Evolutionary conservation across 1,140 invertebrate genomes (phyloP).

Genomic region (Hirudo medicinalis): DNA sequence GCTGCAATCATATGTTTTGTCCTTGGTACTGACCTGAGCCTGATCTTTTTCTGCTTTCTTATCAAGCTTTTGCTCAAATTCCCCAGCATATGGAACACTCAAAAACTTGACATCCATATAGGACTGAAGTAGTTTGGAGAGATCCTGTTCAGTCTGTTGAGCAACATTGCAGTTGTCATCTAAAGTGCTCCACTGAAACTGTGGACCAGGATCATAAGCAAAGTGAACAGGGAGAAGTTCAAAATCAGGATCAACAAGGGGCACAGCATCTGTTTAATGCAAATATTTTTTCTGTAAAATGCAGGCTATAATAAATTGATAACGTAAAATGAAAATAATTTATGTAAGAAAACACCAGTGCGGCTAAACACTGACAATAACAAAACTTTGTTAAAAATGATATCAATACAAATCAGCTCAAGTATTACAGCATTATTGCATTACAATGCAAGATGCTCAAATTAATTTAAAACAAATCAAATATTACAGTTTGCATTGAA

Average conservation of each 20-base stretch:
- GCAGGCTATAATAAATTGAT: no score
- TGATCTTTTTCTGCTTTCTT: no score
- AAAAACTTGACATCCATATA: conserved; percentile 13
- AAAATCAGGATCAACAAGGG: conserved; percentile 58
- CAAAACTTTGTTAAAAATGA: neutral
- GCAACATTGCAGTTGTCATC: conserved; percentile 6
- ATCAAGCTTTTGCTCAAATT: neutral
- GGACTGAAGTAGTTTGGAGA: conserved; percentile 1
- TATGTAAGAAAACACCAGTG: neutral
- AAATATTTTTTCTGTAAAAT: conserved; percentile 15
- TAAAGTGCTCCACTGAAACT: conserved; percentile 52
- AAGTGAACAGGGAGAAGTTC: conserved; percentile 65
- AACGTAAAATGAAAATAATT: neutral
- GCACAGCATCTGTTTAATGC: conserved; percentile 48
- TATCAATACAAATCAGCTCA: neutral
- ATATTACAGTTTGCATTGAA: no score
- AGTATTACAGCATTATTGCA: neutral
- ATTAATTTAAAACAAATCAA: no score
- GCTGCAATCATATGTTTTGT: no score
- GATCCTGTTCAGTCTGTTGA: neutral
- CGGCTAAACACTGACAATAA: no score
- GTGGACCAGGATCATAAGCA: conserved; percentile 59
- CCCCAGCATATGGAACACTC: conserved; percentile 3
- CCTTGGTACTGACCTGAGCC: no score
- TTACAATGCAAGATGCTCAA: no score